A percentile compares a stretch with the other conserved stretches of the same genome.
Conservation (phyloP, 2,797 vertebrate genomes). For the Prionace glauca region DNA sequence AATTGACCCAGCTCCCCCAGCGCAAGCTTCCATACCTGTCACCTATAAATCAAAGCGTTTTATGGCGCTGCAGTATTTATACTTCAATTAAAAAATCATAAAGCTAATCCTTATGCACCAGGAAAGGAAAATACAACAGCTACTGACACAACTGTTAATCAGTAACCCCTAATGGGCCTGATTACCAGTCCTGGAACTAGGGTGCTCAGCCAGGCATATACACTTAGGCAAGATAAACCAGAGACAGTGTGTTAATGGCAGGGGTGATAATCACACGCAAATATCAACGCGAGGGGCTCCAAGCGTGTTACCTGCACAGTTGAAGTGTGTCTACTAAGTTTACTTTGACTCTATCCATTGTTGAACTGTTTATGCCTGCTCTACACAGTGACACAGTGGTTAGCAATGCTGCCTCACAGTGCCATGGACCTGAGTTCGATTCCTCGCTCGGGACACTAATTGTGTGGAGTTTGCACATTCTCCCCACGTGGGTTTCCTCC, state of each 20-base stretch:
- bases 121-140: conserved; percentile 62
- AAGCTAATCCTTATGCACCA: conserved; percentile 57
- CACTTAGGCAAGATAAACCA: neutral
- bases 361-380: neutral
- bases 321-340: neutral
- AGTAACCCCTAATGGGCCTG: conserved; percentile 63
- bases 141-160: conserved; percentile 63
- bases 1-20: conserved; percentile 52
- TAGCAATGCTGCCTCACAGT: no score
- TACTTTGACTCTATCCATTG: neutral
- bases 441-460: no score
- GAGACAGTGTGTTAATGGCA: neutral
- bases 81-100: conserved; percentile 79
- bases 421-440: no score
- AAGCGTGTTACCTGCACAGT: neutral
- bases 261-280: neutral
- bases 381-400: no score
- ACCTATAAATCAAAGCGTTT: conserved; percentile 72
- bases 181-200: conserved; percentile 50
- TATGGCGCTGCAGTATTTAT: conserved; percentile 75
- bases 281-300: neutral
- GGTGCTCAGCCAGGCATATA: conserved; percentile 49
- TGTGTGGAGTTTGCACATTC: no score
- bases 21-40: conserved; percentile 59
- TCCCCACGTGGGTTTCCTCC: no score